phyloP scores from a whole-genome alignment of 2,113 vertebrate genomes.

The Cygnus atratus region DNA sequence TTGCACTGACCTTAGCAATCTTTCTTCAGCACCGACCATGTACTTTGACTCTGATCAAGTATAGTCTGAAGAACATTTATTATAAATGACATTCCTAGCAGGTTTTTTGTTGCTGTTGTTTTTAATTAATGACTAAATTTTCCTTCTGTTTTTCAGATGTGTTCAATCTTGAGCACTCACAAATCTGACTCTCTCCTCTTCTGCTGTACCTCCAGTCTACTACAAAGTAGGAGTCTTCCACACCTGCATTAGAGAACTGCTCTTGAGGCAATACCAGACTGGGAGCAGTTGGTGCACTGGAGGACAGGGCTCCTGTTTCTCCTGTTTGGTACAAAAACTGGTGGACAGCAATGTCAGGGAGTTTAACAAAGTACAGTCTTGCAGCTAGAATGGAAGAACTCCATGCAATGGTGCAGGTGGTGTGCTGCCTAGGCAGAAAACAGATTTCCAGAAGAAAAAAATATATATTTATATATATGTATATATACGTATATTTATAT shows the following conservation, averaged over 20 bases:
- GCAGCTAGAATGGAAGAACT: neutral
- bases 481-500: too few relatives aligned
- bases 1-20: neutral
- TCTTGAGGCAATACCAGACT: neutral
- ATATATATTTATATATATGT: too few relatives aligned
- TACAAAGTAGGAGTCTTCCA: neutral
- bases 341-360: neutral
- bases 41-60: neutral
- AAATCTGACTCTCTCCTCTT: neutral
- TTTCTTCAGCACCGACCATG: neutral
- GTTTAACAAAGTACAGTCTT: neutral
- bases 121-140: neutral
- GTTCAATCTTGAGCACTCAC: neutral
- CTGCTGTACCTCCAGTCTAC: neutral
- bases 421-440: neutral
- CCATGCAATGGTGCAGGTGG: neutral
- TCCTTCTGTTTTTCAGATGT: neutral
- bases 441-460: neutral
- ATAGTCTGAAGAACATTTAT: neutral
- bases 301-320: neutral
- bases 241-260: neutral
- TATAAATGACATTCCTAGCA: neutral
- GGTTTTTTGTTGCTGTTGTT: neutral
- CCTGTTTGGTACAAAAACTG: neutral
- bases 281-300: fast-evolving